phyloP scores from a whole-genome alignment of 2,113 vertebrate species.

The Geococcyx californianus region DNA sequence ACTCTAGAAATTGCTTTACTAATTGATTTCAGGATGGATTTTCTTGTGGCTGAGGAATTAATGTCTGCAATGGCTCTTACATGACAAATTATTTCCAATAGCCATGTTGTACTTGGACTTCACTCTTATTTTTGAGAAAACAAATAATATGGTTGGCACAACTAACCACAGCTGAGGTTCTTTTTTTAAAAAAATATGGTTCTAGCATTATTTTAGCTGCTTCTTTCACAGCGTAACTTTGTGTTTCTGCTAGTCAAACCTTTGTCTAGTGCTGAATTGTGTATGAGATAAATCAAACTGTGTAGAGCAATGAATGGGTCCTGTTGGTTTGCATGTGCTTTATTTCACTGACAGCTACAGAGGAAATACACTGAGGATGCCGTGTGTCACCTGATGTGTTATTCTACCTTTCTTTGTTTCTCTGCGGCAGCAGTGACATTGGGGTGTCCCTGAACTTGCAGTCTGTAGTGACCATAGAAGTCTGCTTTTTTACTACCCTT shows the following conservation, averaged over 20 bases:
- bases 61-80: background rate
- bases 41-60: slow-evolving; percentile 6
- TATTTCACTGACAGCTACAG: background rate
- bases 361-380: background rate
- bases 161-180: background rate
- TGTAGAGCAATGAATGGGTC: background rate
- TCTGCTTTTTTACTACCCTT: background rate
- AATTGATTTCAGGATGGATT: slow-evolving; percentile 55
- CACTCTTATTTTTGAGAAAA: background rate
- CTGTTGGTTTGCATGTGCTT: background rate
- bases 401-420: background rate
- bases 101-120: background rate
- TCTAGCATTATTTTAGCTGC: background rate
- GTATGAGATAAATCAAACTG: background rate
- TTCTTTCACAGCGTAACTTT: background rate
- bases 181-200: background rate
- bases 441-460: background rate
- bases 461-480: accelerated
- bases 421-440: background rate
- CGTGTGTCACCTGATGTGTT: background rate
- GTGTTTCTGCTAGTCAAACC: background rate
- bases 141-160: background rate
- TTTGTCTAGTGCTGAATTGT: background rate
- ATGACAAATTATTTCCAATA: background rate
- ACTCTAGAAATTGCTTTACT: slow-evolving; percentile 35